A percentile compares a stretch with the other conserved stretches of the same genome.
These are phyloP conservation scores for Grammomys surdaster DNA, from an alignment of 2,113 vertebrate species.

Conservation along the genomic window DNA sequence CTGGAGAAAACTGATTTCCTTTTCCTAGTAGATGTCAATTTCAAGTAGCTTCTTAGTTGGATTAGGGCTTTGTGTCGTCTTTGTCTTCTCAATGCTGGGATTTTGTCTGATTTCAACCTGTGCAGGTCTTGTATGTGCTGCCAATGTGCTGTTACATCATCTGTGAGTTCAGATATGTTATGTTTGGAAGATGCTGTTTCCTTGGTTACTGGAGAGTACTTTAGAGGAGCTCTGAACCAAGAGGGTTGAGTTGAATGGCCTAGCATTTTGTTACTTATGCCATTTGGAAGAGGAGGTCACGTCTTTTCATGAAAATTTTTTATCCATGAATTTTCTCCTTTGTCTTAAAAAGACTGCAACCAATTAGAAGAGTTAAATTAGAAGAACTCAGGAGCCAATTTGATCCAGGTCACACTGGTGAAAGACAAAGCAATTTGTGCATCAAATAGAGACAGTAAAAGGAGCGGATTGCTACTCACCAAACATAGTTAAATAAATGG, in stretches of 20 bases:
- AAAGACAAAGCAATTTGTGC: slow-evolving; percentile 22
- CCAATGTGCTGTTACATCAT: background rate
- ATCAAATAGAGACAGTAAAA: slow-evolving; percentile 25
- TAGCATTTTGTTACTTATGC: slow-evolving; percentile 48
- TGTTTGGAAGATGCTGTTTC: background rate
- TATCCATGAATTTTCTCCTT: slow-evolving; percentile 34
- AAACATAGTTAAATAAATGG: slow-evolving; percentile 42
- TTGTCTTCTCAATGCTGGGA: background rate
- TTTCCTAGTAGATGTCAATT: background rate
- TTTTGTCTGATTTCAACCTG: background rate
- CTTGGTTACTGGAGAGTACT: background rate
- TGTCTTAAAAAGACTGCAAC: slow-evolving; percentile 39
- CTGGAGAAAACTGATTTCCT: background rate
- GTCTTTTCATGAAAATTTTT: slow-evolving; percentile 39
- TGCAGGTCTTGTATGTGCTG: background rate
- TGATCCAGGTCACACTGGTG: background rate
- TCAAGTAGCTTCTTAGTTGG: background rate
- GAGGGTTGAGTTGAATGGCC: background rate
- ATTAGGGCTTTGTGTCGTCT: background rate
- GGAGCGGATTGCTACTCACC: background rate
- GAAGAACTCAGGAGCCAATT: slow-evolving; percentile 36
- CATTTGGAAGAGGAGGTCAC: slow-evolving; percentile 11
- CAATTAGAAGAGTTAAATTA: background rate
- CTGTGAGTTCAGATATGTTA: background rate
- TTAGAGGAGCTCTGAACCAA: background rate